Percentiles rank a stretch among this genome's conserved stretches.
Conservation (phyloP, 1,140 invertebrate genomes). For the Cataglyphis hispanica region DNA sequence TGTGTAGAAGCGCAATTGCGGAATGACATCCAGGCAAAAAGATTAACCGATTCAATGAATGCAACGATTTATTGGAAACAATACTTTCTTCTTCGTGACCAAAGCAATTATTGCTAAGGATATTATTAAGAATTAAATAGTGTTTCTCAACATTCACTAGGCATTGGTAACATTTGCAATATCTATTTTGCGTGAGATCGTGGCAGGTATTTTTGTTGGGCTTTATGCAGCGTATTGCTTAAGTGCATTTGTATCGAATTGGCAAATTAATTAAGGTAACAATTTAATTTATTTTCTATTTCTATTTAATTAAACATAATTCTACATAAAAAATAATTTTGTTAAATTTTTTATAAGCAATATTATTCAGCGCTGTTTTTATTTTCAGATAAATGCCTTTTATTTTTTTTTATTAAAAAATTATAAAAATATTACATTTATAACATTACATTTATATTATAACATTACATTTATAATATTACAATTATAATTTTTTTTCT, state of each 20-base stretch:
- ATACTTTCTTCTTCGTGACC: conserved; percentile 73
- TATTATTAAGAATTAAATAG: conserved; percentile 78
- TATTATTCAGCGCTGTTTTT: background rate
- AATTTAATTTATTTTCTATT: conserved; percentile 6
- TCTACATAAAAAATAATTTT: background rate
- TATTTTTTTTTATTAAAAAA: background rate
- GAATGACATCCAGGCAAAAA: background rate
- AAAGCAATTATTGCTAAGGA: conserved; percentile 71
- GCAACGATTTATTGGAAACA: conserved; percentile 65
- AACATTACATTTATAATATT: too few species aligned
- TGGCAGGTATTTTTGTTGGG: conserved; percentile 68
- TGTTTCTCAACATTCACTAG: conserved; percentile 73
- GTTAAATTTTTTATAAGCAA: background rate
- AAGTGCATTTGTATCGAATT: conserved; percentile 46
- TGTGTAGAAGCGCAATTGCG: background rate
- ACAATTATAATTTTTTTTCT: background rate
- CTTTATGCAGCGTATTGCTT: conserved; percentile 72
- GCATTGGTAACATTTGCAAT: conserved; percentile 67
- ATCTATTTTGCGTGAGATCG: conserved; percentile 66
- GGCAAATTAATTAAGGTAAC: background rate
- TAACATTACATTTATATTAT: too few species aligned
- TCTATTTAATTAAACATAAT: background rate
- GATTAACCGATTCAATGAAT: conserved; percentile 70
- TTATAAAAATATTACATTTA: background rate
- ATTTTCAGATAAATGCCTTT: background rate